Percentiles rank a stretch among this genome's conserved stretches.
Evolutionary conservation across 2,888 invertebrate species (phyloP).

Genomic region (Andricus curvator): DNA sequence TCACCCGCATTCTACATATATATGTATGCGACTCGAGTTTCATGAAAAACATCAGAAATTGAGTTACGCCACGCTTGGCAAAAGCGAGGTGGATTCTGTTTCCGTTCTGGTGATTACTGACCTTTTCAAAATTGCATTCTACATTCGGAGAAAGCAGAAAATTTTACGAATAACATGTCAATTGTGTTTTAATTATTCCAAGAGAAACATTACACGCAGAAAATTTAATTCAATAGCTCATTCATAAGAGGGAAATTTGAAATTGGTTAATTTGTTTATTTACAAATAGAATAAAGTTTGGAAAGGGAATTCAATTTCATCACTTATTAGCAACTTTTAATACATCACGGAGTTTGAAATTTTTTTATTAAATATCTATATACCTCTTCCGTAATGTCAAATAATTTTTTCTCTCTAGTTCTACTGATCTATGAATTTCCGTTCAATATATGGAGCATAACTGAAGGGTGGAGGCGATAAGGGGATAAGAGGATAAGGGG

Average conservation of each 20-base stretch:
- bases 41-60: conserved; percentile 28
- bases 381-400: too few species aligned
- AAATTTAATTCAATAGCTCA: not conserved
- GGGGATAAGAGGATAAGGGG: too few species aligned
- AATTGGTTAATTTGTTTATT: not conserved
- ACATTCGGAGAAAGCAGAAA: not conserved
- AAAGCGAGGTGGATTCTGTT: not conserved
- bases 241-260: not conserved
- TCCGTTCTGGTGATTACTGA: conserved; percentile 21
- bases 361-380: not conserved
- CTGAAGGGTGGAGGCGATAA: not conserved
- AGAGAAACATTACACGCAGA: not conserved
- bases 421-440: not conserved
- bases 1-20: conserved; percentile 4
- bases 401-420: not conserved
- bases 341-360: not conserved
- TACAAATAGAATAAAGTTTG: not conserved
- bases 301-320: not conserved
- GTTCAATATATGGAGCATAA: not conserved
- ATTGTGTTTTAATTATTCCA: not conserved
- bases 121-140: not conserved
- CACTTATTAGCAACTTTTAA: not conserved
- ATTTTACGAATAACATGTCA: not conserved
- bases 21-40: conserved; percentile 10
- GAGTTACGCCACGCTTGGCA: conserved; percentile 25